Percentiles rank a stretch among this genome's conserved stretches.
phyloP scores from a whole-genome alignment of 2,888 invertebrate species.

The Troglohyphantes excavatus region DNA sequence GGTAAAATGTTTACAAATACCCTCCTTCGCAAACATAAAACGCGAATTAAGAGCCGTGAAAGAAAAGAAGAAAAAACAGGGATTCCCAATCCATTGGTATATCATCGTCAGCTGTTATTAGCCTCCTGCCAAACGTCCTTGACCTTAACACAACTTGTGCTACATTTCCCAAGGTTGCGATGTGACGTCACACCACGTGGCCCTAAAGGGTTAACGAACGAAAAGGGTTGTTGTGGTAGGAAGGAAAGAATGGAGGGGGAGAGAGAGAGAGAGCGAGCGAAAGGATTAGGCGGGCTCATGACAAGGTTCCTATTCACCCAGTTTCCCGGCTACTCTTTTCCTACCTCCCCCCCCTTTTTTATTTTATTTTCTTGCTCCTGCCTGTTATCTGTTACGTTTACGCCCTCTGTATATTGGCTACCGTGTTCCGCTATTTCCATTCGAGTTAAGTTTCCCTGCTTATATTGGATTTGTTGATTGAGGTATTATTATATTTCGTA shows the following conservation, averaged over 20 bases:
- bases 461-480: too few species aligned
- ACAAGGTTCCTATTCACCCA: constrained; percentile 66
- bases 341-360: constrained; percentile 43
- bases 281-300: constrained; percentile 56
- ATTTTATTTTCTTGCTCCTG: background rate
- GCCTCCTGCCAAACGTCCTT: constrained; percentile 55
- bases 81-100: constrained; percentile 15
- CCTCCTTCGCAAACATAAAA: background rate
- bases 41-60: background rate
- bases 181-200: constrained; percentile 70
- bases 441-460: constrained; percentile 21
- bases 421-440: constrained; percentile 22
- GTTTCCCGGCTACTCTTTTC: constrained; percentile 17
- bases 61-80: background rate
- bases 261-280: constrained; percentile 36
- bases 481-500: too few species aligned
- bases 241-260: constrained; percentile 47
- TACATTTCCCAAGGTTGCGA: constrained; percentile 61
- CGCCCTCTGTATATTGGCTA: constrained; percentile 47
- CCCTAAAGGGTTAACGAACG: constrained; percentile 76
- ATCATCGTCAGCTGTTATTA: constrained; percentile 30
- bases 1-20: background rate
- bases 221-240: constrained; percentile 65
- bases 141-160: constrained; percentile 63
- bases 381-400: constrained; percentile 37